Percentiles rank a stretch among this genome's conserved stretches.
Conservation (phyloP, 2,797 vertebrate species). For the Gila robusta region DNA sequence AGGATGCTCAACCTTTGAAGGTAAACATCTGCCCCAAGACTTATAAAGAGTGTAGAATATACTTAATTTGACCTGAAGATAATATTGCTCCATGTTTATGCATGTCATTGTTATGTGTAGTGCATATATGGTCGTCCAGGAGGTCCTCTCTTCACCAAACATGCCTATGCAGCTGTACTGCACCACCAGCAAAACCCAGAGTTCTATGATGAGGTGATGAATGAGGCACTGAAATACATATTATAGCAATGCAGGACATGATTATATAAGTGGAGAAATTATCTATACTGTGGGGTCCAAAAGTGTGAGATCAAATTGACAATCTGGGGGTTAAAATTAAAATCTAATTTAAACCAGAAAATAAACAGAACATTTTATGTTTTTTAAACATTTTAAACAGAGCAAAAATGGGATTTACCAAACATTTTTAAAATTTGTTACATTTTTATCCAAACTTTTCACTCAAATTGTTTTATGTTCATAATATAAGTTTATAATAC, state of each 20-base stretch:
- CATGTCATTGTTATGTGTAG: constrained; percentile 69
- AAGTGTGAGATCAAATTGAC: background rate
- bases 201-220: constrained; percentile 95
- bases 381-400: background rate
- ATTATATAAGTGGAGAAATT: background rate
- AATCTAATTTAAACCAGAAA: background rate
- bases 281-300: background rate
- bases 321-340: background rate
- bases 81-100: constrained; percentile 29
- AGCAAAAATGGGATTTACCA: background rate
- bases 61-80: background rate
- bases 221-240: background rate
- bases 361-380: background rate
- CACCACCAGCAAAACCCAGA: constrained; percentile 99
- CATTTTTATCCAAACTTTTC: background rate
- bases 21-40: constrained; percentile 69
- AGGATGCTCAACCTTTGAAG: constrained; percentile 89
- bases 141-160: constrained; percentile 87
- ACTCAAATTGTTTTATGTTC: background rate
- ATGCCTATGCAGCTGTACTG: constrained; percentile 88
- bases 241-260: background rate
- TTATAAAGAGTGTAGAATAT: background rate
- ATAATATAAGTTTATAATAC: background rate
- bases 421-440: background rate
- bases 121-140: constrained; percentile 95